Percentiles rank a stretch among this genome's conserved stretches.
Conservation (phyloP, 35 echinoderm and acorn worm genomes). For the Patiria miniata region DNA sequence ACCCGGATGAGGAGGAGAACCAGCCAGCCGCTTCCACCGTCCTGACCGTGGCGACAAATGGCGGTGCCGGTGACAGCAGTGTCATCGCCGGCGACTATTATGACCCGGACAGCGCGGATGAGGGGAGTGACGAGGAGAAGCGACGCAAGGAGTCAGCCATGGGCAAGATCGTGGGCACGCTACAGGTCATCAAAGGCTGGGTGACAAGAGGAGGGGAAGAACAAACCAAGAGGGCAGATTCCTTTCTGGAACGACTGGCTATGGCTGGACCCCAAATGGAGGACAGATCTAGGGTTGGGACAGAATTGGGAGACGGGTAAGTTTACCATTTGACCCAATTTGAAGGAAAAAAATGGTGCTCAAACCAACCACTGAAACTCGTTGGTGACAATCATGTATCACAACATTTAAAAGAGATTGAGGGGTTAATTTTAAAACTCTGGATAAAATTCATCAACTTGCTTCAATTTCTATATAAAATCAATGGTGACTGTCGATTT, state of each 20-base stretch:
- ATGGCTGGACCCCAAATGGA: slow-evolving; percentile 82
- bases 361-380: no score
- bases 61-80: not conserved
- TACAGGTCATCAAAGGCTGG: slow-evolving; percentile 93
- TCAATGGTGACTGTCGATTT: no score
- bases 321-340: not conserved
- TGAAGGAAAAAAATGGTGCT: no score
- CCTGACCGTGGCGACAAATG: slow-evolving; percentile 1
- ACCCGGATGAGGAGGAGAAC: not conserved
- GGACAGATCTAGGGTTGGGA: slow-evolving; percentile 23
- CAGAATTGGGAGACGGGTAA: slow-evolving; percentile 44
- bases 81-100: slow-evolving; percentile 16
- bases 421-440: no score
- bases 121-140: slow-evolving; percentile 30
- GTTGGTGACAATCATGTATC: no score
- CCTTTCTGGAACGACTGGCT: slow-evolving; percentile 90
- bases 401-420: no score
- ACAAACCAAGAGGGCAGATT: slow-evolving; percentile 79
- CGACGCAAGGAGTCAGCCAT: slow-evolving; percentile 34
- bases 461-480: no score
- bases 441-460: no score
- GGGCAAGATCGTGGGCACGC: slow-evolving; percentile 57
- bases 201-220: slow-evolving; percentile 64
- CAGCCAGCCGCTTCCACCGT: not conserved
- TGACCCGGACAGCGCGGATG: slow-evolving; percentile 28